Percentiles rank a stretch among this genome's conserved stretches.
phyloP scores from a whole-genome alignment of 2,888 invertebrate genomes.

The Drosophila sordidapex region DNA sequence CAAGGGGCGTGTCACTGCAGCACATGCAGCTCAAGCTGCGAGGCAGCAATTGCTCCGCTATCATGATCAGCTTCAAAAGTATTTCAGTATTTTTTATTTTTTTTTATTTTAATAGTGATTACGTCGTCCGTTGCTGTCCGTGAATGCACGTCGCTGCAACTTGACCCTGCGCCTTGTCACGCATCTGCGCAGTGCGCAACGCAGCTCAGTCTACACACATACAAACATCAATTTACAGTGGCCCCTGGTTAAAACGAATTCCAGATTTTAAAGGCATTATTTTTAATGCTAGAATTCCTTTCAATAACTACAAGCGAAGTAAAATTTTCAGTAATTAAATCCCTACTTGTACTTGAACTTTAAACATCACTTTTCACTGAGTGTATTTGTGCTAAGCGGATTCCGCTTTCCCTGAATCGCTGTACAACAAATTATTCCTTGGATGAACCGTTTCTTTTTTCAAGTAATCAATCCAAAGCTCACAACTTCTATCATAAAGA shows the following conservation, averaged over 20 bases:
- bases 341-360: not conserved
- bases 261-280: not conserved
- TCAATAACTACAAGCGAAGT: not conserved
- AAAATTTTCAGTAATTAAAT: not conserved
- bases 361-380: not conserved
- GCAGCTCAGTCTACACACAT: slow-evolving; percentile 21
- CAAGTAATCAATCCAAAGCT: not conserved
- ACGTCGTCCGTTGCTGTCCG: slow-evolving; percentile 66
- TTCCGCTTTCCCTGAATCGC: not conserved
- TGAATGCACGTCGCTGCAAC: slow-evolving; percentile 53
- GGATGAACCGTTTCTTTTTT: not conserved
- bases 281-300: not conserved
- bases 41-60: slow-evolving; percentile 83
- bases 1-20: slow-evolving; percentile 85
- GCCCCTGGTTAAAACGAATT: not conserved
- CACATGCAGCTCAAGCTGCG: slow-evolving; percentile 88
- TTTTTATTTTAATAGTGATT: slow-evolving; percentile 52
- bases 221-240: slow-evolving; percentile 8
- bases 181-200: slow-evolving; percentile 74
- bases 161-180: slow-evolving; percentile 59
- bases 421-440: not conserved
- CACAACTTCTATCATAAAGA: not conserved
- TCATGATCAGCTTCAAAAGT: slow-evolving; percentile 61
- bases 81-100: not conserved
- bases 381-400: not conserved